Conservation (phyloP, 1,140 invertebrate genomes). For the Neuroterus valhalla region DNA sequence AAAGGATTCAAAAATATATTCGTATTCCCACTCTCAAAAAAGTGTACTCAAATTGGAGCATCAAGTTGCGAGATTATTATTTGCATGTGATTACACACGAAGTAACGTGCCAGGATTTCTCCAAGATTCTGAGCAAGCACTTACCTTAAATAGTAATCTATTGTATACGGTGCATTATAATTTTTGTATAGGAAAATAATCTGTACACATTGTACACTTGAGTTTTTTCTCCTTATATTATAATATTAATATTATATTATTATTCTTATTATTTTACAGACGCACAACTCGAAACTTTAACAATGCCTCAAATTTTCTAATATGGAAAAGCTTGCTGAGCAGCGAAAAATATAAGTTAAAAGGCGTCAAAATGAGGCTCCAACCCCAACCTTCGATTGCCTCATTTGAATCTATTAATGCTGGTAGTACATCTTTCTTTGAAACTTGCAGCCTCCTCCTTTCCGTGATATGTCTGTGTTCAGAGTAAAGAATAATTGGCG, state of each 20-base stretch:
- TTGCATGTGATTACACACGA: conserved; percentile 21
- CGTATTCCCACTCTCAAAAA: not conserved
- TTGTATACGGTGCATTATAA: conserved; percentile 29
- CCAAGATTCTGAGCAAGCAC: conserved; percentile 22
- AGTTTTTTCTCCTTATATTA: conserved; percentile 22
- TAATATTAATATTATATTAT: too few relatives aligned
- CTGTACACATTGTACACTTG: conserved; percentile 30
- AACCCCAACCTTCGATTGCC: too few relatives aligned
- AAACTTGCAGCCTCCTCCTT: too few relatives aligned
- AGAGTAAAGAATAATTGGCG: too few relatives aligned
- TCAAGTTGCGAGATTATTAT: conserved; percentile 6
- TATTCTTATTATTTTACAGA: not conserved
- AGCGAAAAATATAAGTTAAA: conserved; percentile 1
- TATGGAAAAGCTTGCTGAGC: conserved; percentile 24
- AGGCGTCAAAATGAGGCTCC: too few relatives aligned
- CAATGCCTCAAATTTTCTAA: conserved; percentile 60
- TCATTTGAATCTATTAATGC: too few relatives aligned
- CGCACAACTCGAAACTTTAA: conserved; percentile 52
- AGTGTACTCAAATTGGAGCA: conserved; percentile 20
- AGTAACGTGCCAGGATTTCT: conserved; percentile 15
- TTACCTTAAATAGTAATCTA: conserved; percentile 11
- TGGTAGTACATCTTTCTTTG: too few relatives aligned
- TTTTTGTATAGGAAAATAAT: conserved; percentile 26
- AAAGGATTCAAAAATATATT: not conserved
- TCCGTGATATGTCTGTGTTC: too few relatives aligned